Conservation (phyloP, 2,113 vertebrate species). For the Pipra filicauda region DNA sequence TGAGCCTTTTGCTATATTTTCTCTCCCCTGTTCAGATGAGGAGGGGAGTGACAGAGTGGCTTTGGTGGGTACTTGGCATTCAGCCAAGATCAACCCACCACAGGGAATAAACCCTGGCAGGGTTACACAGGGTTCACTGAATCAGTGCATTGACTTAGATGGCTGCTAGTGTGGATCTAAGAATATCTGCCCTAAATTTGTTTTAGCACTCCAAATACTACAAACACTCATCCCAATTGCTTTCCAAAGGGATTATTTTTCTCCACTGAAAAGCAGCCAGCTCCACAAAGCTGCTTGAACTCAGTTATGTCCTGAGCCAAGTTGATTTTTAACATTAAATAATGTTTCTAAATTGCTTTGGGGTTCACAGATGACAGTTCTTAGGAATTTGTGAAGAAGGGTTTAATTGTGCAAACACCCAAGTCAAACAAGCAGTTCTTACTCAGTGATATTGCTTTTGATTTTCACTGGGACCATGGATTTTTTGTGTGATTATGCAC, state of each 20-base stretch:
- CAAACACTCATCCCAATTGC: conserved; percentile 27
- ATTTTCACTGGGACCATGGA: neutral
- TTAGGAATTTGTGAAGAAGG: neutral
- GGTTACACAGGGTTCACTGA: neutral
- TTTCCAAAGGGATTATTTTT: conserved; percentile 61
- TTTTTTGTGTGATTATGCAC: neutral
- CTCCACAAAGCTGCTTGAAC: conserved; percentile 36
- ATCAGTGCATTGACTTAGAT: conserved; percentile 19
- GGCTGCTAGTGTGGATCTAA: conserved; percentile 11
- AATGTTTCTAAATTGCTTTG: conserved; percentile 29
- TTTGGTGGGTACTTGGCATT: neutral
- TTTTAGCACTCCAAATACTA: conserved; percentile 47
- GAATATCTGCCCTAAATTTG: conserved; percentile 46
- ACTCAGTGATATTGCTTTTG: neutral
- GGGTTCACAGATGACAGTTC: neutral
- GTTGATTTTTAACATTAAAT: conserved; percentile 46
- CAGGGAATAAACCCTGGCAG: neutral
- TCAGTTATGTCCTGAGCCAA: conserved; percentile 20
- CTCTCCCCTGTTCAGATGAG: neutral
- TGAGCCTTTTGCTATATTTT: neutral
- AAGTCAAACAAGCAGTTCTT: neutral
- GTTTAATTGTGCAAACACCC: conserved; percentile 2
- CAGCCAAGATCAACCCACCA: neutral
- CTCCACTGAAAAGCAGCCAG: conserved; percentile 34
- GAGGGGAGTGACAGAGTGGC: neutral